A percentile compares a stretch with the other conserved stretches of the same genome.
Evolutionary conservation across 2,888 invertebrate genomes (phyloP).

Genomic region (Drosophila atroscutellata): DNA sequence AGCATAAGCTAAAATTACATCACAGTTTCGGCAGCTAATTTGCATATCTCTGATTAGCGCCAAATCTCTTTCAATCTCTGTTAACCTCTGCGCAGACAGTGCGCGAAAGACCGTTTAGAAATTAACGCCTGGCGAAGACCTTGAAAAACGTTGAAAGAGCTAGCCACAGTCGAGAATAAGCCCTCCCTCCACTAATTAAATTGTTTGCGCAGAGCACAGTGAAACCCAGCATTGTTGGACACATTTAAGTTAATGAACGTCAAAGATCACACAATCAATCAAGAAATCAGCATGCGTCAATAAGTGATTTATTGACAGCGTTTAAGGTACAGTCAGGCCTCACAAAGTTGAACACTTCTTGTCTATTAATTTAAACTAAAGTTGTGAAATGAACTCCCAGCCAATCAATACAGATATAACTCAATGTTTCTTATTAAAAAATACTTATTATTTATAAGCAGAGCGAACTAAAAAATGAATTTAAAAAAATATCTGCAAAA

Average conservation of each 20-base stretch:
- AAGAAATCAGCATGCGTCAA: neutral
- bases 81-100: neutral
- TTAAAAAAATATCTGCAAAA: too few species aligned
- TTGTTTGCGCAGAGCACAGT: slow-evolving; percentile 22
- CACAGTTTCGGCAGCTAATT: slow-evolving; percentile 6
- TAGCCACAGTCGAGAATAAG: slow-evolving; percentile 23
- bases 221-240: slow-evolving; percentile 2
- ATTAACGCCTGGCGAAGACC: slow-evolving; percentile 50
- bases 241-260: neutral
- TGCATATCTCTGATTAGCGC: slow-evolving; percentile 10
- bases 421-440: neutral
- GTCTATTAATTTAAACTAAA: too few species aligned
- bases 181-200: neutral
- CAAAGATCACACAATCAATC: neutral
- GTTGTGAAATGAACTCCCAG: too few species aligned
- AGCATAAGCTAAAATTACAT: slow-evolving; percentile 1
- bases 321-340: neutral
- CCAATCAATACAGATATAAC: neutral
- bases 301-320: too few species aligned
- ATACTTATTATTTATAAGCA: neutral
- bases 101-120: slow-evolving; percentile 11
- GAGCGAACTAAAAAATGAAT: neutral
- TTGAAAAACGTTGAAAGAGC: slow-evolving; percentile 41
- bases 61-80: neutral
- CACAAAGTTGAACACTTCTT: neutral